Conservation (phyloP, 92 coral and sea anemone genomes). For the Epizoanthus stellaris region DNA sequence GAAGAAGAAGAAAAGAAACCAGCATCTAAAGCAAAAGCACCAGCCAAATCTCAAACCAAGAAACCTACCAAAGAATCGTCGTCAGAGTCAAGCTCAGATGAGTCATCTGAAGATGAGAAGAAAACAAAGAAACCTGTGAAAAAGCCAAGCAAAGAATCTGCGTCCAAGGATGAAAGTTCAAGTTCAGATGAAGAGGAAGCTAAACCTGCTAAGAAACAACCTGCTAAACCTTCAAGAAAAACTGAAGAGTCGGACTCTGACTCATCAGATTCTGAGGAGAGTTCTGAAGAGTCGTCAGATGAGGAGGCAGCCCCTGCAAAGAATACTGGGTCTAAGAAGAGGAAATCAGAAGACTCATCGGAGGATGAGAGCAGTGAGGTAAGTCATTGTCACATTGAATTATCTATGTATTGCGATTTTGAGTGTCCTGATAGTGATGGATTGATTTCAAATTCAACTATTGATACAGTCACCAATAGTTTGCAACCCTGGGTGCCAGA, state of each 20-base stretch:
- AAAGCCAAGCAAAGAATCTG: slow-evolving; percentile 42
- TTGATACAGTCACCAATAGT: too few relatives aligned
- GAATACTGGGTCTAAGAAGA: slow-evolving; percentile 7
- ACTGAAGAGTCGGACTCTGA: neutral
- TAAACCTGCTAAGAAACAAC: slow-evolving; percentile 5
- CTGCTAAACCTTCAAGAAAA: neutral
- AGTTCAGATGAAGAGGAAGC: slow-evolving; percentile 42
- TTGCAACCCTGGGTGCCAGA: too few relatives aligned
- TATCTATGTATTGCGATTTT: too few relatives aligned
- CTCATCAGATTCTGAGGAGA: slow-evolving; percentile 21
- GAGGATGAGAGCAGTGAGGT: slow-evolving; percentile 29
- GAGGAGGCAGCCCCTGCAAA: slow-evolving; percentile 23
- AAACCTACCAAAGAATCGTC: neutral
- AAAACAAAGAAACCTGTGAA: neutral
- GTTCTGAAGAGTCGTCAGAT: slow-evolving; percentile 20
- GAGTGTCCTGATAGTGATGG: too few relatives aligned
- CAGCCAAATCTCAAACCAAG: slow-evolving; percentile 19
- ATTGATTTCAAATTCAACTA: too few relatives aligned
- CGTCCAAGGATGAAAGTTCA: slow-evolving; percentile 46
- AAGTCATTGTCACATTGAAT: neutral
- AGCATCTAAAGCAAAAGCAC: slow-evolving; percentile 26
- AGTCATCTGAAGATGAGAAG: slow-evolving; percentile 21
- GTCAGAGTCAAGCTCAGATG: slow-evolving; percentile 13
- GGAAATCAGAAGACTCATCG: slow-evolving; percentile 12
- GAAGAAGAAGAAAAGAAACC: slow-evolving; percentile 41